Conservation (phyloP, 2,113 vertebrate genomes). For the Entomyzon cyanotis region DNA sequence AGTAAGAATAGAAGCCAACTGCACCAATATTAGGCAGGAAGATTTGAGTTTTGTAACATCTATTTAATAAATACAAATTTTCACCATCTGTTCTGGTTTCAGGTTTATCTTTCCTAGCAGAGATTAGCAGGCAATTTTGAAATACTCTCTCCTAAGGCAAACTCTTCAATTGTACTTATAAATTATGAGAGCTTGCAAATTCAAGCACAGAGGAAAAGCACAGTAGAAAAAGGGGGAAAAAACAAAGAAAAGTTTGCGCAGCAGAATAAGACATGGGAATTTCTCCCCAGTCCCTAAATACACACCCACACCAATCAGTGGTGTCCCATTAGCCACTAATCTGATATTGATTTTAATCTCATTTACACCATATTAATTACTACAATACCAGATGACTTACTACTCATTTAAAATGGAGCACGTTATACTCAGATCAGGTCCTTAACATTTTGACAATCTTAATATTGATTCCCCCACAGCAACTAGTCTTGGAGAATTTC, state of each 20-base stretch:
- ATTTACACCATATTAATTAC: conserved; percentile 22
- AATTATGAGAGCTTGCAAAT: background rate
- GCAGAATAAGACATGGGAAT: background rate
- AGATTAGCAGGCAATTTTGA: background rate
- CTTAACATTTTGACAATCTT: background rate
- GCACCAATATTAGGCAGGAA: background rate
- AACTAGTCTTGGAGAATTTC: background rate
- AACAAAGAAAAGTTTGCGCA: background rate
- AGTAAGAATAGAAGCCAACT: background rate
- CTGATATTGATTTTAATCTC: conserved; percentile 15
- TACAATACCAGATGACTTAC: background rate
- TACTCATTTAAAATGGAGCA: background rate
- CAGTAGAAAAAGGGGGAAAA: background rate
- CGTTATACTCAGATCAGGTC: background rate
- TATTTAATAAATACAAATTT: background rate
- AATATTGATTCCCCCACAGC: background rate
- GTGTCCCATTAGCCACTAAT: background rate
- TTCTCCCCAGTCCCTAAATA: background rate
- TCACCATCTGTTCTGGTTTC: background rate
- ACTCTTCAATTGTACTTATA: background rate
- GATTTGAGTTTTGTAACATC: background rate
- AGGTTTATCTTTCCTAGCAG: background rate
- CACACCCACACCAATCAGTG: background rate
- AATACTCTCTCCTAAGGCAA: background rate
- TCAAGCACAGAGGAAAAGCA: background rate